These are phyloP conservation scores for Acestrorhynchus altus DNA, from an alignment of 2,797 vertebrate genomes.

Conservation along the genomic window DNA sequence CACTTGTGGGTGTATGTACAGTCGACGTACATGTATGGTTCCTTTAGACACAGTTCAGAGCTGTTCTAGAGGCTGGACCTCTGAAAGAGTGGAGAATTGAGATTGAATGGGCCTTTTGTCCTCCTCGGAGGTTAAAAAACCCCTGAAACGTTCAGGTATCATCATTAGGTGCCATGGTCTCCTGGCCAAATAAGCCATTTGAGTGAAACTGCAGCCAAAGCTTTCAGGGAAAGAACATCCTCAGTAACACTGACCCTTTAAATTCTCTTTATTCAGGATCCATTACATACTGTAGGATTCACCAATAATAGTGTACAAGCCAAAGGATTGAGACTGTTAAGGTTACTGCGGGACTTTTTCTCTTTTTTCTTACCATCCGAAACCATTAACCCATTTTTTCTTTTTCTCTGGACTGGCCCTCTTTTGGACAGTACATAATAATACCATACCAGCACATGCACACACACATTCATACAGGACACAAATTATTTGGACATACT, in stretches of 20 bases:
- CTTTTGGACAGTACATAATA: constrained; percentile 31
- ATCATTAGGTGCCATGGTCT: background rate
- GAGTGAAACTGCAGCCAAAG: constrained; percentile 4
- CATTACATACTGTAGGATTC: constrained; percentile 57
- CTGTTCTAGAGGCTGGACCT: too few relatives aligned
- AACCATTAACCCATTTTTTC: constrained; percentile 30
- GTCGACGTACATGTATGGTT: background rate
- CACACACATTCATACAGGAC: constrained; percentile 35
- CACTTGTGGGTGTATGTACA: too few relatives aligned
- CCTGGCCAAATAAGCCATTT: constrained; percentile 25
- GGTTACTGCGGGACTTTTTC: constrained; percentile 40
- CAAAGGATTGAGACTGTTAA: constrained; percentile 51
- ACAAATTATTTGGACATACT: constrained; percentile 47
- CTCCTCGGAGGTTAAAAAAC: background rate
- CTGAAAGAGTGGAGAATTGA: background rate
- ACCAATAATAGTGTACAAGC: constrained; percentile 53
- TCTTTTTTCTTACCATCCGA: constrained; percentile 22
- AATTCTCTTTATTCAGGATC: constrained; percentile 46
- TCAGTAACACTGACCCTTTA: constrained; percentile 51
- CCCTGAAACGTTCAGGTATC: background rate
- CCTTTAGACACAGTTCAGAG: background rate
- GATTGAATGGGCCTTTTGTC: background rate
- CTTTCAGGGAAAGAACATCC: constrained; percentile 52
- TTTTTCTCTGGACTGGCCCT: constrained; percentile 36
- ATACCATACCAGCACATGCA: constrained; percentile 34